These are phyloP conservation scores for Lutjanus erythropterus DNA, from an alignment of 2,113 vertebrate species.

Conservation along the genomic window DNA sequence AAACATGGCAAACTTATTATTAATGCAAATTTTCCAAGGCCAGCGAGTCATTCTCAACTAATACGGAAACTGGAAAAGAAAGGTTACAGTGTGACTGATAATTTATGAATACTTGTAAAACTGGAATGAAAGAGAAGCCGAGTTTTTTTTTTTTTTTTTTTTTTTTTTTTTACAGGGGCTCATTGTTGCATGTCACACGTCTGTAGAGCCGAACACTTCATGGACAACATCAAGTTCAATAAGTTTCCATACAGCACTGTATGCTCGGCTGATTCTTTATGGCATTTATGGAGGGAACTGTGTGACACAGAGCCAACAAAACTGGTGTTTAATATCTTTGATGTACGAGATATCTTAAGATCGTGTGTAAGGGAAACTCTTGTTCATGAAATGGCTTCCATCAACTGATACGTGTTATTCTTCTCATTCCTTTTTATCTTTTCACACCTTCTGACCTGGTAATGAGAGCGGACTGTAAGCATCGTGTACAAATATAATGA, in stretches of 20 bases:
- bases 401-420: constrained; percentile 23
- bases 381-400: constrained; percentile 22
- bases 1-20: constrained; percentile 63
- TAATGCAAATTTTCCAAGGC: constrained; percentile 42
- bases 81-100: constrained; percentile 40
- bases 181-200: constrained; percentile 55
- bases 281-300: background rate
- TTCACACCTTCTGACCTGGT: constrained; percentile 33
- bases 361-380: constrained; percentile 7
- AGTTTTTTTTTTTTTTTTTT: too few relatives aligned
- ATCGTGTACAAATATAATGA: background rate
- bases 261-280: background rate
- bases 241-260: constrained; percentile 55
- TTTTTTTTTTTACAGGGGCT: constrained; percentile 47
- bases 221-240: constrained; percentile 12
- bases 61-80: constrained; percentile 65
- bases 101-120: constrained; percentile 64
- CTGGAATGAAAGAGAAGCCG: constrained; percentile 35
- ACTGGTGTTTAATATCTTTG: constrained; percentile 35
- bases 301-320: constrained; percentile 3
- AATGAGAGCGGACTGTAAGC: constrained; percentile 16
- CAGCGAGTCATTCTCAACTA: constrained; percentile 54
- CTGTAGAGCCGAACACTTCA: constrained; percentile 10
- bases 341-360: constrained; percentile 32
- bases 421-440: constrained; percentile 3